Evolutionary conservation across 2,113 vertebrate species (phyloP).

Genomic region (Pagrus major): DNA sequence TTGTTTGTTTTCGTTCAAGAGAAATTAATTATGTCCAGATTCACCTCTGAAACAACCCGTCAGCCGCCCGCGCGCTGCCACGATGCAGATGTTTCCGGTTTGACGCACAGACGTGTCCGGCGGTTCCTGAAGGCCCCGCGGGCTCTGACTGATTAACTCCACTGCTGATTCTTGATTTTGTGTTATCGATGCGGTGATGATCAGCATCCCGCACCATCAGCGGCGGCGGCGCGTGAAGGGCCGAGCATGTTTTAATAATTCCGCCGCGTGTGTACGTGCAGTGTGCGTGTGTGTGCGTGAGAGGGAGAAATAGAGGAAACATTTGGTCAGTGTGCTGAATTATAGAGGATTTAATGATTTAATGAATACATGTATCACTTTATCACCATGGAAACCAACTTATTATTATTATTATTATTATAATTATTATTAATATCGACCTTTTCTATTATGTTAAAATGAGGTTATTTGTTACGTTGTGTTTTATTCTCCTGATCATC

Average conservation of each 20-base stretch:
- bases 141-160: slow-evolving; percentile 43
- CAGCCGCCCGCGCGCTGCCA: background rate
- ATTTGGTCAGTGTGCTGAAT: background rate
- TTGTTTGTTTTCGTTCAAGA: background rate
- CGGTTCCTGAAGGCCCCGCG: slow-evolving; percentile 52
- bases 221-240: slow-evolving; percentile 12
- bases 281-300: background rate
- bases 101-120: background rate
- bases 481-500: too few relatives aligned
- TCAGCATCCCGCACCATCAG: slow-evolving; percentile 21
- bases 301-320: background rate
- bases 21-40: too few relatives aligned
- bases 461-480: too few relatives aligned
- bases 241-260: slow-evolving; percentile 51
- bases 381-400: background rate
- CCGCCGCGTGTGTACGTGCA: background rate
- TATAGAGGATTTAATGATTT: background rate
- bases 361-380: background rate
- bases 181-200: slow-evolving; percentile 46
- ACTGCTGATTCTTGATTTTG: slow-evolving; percentile 41
- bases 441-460: too few relatives aligned
- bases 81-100: slow-evolving; percentile 35
- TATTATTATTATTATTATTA: too few relatives aligned
- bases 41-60: background rate
- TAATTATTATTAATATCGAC: too few relatives aligned